Conservation (phyloP, 2,113 vertebrate genomes). For the Phycodurus eques region DNA sequence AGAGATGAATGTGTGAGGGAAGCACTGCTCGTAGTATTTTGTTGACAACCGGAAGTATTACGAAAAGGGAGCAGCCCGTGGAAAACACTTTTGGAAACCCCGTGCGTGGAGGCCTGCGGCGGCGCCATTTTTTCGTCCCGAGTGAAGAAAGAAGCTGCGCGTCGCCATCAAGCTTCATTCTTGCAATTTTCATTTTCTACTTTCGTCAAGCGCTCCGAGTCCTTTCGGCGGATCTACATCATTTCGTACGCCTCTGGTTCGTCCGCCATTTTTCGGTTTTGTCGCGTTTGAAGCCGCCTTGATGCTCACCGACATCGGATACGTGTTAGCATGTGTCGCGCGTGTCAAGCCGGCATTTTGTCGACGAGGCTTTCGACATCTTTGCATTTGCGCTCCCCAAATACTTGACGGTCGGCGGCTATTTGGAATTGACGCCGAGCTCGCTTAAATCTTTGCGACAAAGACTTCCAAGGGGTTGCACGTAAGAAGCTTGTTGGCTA, state of each 20-base stretch:
- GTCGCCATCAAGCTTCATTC: constrained; percentile 46
- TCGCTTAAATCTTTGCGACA: not conserved
- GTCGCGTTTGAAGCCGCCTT: not conserved
- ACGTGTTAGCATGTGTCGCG: not conserved
- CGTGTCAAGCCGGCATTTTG: constrained; percentile 64
- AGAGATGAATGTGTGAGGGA: too few relatives aligned
- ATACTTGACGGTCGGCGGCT: too few relatives aligned
- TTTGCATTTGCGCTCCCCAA: not conserved
- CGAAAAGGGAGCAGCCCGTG: constrained; percentile 34
- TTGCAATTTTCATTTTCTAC: not conserved
- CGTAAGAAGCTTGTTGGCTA: not conserved
- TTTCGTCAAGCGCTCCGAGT: constrained; percentile 19
- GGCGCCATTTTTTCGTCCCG: constrained; percentile 83
- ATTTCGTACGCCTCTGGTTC: constrained; percentile 19
- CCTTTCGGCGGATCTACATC: constrained; percentile 36
- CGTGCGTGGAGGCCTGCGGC: constrained; percentile 6
- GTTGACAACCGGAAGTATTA: constrained; percentile 6
- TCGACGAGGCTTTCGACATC: constrained; percentile 13
- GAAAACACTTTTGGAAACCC: constrained; percentile 29
- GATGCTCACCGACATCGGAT: not conserved
- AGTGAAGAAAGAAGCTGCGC: constrained; percentile 73
- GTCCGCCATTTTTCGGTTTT: not conserved
- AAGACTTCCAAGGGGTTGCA: too few relatives aligned
- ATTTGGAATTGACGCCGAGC: not conserved
- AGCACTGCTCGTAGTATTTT: too few relatives aligned